Percentiles rank a stretch among this genome's conserved stretches.
phyloP scores from a whole-genome alignment of 92 coral and sea anemone genomes.

The Phenganax marumi region DNA sequence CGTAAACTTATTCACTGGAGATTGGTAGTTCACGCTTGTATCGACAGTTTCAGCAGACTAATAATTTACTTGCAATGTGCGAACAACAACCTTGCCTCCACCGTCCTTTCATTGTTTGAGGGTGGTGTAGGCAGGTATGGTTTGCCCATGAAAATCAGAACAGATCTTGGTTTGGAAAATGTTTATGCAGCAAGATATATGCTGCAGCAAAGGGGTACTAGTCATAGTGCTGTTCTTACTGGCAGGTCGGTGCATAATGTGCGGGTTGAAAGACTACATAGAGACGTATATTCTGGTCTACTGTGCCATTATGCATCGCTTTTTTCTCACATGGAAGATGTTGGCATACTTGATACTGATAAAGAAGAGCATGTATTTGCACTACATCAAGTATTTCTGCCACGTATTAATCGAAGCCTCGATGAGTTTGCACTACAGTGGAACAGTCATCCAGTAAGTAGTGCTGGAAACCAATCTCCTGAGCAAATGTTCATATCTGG shows the following conservation, averaged over 20 bases:
- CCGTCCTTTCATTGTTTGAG: slow-evolving; percentile 7
- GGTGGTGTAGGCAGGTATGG: slow-evolving; percentile 22
- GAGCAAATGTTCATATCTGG: slow-evolving; percentile 4
- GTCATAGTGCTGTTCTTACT: slow-evolving; percentile 18
- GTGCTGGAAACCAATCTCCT: not conserved
- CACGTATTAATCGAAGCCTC: slow-evolving; percentile 29
- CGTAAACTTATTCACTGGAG: slow-evolving; percentile 32
- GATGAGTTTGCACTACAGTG: not conserved
- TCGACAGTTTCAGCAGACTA: slow-evolving; percentile 26
- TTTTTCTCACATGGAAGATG: slow-evolving; percentile 41
- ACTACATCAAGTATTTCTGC: slow-evolving; percentile 41
- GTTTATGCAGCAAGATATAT: slow-evolving; percentile 32
- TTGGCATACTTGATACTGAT: slow-evolving; percentile 21
- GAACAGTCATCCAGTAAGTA: not conserved
- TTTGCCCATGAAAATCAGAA: slow-evolving; percentile 19
- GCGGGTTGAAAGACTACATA: slow-evolving; percentile 46
- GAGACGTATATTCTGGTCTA: slow-evolving; percentile 49
- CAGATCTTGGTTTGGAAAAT: slow-evolving; percentile 37
- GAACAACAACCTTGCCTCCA: slow-evolving; percentile 12
- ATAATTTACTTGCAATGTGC: slow-evolving; percentile 2
- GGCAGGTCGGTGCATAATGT: slow-evolving; percentile 36
- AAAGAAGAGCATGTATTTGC: slow-evolving; percentile 36
- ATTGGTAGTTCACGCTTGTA: slow-evolving; percentile 26
- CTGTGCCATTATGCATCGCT: slow-evolving; percentile 36
- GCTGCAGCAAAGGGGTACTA: slow-evolving; percentile 26